These are phyloP conservation scores for Leptatherina wallacei DNA, from an alignment of 2,797 vertebrate species.

Conservation along the genomic window DNA sequence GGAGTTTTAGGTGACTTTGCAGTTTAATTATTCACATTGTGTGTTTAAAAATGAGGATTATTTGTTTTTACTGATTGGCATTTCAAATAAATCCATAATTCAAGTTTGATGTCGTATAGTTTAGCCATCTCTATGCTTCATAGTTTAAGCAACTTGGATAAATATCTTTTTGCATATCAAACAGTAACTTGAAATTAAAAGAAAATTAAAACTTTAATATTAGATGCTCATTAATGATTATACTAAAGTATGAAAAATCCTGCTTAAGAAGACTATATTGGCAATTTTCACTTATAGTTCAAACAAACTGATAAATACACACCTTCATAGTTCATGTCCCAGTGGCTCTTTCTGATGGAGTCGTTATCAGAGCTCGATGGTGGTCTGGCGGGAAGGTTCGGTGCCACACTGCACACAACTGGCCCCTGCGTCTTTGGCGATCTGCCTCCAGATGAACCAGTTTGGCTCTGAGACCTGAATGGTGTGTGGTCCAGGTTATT, in stretches of 20 bases:
- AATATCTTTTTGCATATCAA: no score
- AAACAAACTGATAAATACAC: not conserved
- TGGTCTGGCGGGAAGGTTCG: constrained; percentile 88
- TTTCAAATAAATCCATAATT: no score
- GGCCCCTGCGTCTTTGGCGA: constrained; percentile 81
- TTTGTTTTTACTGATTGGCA: no score
- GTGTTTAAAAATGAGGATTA: not conserved
- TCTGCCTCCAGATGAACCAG: constrained; percentile 54
- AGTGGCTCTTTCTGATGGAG: constrained; percentile 90
- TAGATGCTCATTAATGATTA: not conserved
- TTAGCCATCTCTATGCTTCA: no score
- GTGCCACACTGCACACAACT: constrained; percentile 95
- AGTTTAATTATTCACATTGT: not conserved
- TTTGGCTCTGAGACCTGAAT: constrained; percentile 77
- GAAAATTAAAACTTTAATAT: not conserved
- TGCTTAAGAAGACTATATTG: no score
- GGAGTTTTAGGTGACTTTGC: not conserved
- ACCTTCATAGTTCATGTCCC: constrained; percentile 95
- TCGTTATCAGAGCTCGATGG: constrained; percentile 89
- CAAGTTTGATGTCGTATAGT: no score
- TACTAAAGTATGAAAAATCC: not conserved
- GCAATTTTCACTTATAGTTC: not conserved
- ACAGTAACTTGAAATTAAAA: no score
- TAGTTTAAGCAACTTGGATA: no score
- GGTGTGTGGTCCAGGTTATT: constrained; percentile 85